These are phyloP conservation scores for Drosophila mettleri DNA, from an alignment of 2,888 invertebrate genomes.

Conservation along the genomic window DNA sequence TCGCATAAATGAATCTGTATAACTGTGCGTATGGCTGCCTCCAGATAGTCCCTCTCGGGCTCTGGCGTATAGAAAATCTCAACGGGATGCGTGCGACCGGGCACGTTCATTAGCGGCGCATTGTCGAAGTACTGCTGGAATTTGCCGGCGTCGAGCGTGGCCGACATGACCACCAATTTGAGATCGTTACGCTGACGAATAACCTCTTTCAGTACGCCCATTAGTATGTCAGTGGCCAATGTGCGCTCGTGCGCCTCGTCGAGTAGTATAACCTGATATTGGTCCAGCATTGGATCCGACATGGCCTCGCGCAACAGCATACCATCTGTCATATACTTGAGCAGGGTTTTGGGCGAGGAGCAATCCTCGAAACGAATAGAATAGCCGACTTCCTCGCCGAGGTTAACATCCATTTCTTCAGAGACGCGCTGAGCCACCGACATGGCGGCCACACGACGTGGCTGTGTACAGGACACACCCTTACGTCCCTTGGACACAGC, in stretches of 20 bases:
- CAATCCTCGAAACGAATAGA: conserved; percentile 99
- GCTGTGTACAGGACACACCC: conserved; percentile 98
- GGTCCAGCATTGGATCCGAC: conserved; percentile 99
- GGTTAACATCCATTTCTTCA: conserved; percentile 99
- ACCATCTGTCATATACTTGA: conserved; percentile 99
- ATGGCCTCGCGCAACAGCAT: conserved; percentile 99
- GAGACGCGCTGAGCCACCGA: conserved; percentile 99
- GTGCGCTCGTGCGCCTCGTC: conserved; percentile 99
- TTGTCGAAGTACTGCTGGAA: conserved; percentile 99
- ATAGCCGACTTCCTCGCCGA: conserved; percentile 97
- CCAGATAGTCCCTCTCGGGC: conserved; percentile 98
- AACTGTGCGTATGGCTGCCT: conserved; percentile 99
- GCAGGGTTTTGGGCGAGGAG: conserved; percentile 95
- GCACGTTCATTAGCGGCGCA: conserved; percentile 99
- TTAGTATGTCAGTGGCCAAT: conserved; percentile 98
- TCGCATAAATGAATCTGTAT: conserved; percentile 98
- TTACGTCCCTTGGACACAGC: conserved; percentile 88
- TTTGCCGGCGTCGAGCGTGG: conserved; percentile 99
- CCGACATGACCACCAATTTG: conserved; percentile 99
- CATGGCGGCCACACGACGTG: conserved; percentile 99
- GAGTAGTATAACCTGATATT: conserved; percentile 94
- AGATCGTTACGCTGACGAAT: conserved; percentile 93
- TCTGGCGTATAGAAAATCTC: conserved; percentile 99
- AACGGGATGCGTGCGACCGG: conserved; percentile 97
- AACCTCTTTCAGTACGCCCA: conserved; percentile 99